Percentiles rank a stretch among this genome's conserved stretches.
Conservation (phyloP, 2,113 vertebrate species). For the Puntigrus tetrazona region DNA sequence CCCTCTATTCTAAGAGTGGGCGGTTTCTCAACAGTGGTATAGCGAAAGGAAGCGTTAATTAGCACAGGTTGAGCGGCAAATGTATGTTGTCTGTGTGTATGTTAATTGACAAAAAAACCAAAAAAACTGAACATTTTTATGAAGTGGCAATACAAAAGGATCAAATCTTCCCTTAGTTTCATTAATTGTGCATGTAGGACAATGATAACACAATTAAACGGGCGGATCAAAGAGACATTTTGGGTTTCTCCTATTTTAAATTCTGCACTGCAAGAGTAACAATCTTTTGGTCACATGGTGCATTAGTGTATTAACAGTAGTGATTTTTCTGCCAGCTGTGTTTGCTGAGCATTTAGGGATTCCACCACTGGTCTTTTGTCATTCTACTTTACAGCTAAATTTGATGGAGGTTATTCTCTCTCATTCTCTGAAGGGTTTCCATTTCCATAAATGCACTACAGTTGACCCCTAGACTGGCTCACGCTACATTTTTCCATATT, state of each 20-base stretch:
- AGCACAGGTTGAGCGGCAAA: neutral
- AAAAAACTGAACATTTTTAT: too few species aligned
- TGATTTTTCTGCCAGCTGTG: conserved; percentile 24
- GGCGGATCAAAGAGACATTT: neutral
- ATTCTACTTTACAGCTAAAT: neutral
- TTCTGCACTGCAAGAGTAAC: neutral
- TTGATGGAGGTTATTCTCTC: conserved; percentile 13
- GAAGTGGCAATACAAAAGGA: too few species aligned
- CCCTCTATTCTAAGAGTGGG: neutral
- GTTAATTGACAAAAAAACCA: too few species aligned
- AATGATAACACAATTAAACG: neutral
- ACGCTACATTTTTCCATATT: neutral
- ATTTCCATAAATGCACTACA: conserved; percentile 12
- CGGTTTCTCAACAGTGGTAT: neutral
- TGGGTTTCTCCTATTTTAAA: neutral
- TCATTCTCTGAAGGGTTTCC: neutral
- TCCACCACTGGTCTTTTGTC: neutral
- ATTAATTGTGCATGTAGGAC: neutral
- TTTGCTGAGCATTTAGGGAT: conserved; percentile 29
- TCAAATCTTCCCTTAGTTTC: neutral
- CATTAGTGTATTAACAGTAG: conserved; percentile 24
- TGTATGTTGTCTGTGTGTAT: neutral
- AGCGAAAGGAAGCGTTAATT: neutral
- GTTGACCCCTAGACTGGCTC: neutral
- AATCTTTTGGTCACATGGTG: neutral